phyloP scores from a whole-genome alignment of 2,113 vertebrate genomes.

The Argyrosomus japonicus region DNA sequence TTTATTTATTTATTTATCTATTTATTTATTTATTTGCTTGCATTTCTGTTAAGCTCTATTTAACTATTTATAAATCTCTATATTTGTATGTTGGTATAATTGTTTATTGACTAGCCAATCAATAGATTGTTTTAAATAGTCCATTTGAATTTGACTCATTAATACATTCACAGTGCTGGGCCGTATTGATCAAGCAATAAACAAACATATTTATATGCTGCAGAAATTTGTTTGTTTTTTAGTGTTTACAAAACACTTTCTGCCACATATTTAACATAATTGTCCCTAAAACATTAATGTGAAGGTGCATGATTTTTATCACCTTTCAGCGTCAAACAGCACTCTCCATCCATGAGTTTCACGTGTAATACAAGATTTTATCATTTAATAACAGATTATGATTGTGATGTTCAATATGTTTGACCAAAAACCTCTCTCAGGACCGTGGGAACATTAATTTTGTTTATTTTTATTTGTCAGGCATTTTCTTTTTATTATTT shows the following conservation, averaged over 20 bases:
- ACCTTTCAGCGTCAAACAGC: conserved; percentile 35
- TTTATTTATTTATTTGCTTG: conserved; percentile 56
- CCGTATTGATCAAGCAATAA: conserved; percentile 76
- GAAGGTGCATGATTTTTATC: conserved; percentile 22
- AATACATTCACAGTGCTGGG: conserved; percentile 31
- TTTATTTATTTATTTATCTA: conserved; percentile 56
- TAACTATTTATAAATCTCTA: conserved; percentile 67
- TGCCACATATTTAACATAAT: conserved; percentile 25
- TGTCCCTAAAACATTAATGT: conserved; percentile 15
- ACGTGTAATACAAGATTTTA: conserved; percentile 18
- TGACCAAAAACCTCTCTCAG: conserved; percentile 79
- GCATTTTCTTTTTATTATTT: conserved; percentile 18
- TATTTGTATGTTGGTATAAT: conserved; percentile 53
- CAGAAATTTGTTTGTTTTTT: not conserved
- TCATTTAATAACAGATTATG: conserved; percentile 42
- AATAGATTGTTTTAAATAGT: conserved; percentile 52
- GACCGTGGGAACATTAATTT: conserved; percentile 51
- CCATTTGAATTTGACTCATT: conserved; percentile 38
- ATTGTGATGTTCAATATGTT: conserved; percentile 54
- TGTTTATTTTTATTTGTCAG: conserved; percentile 22
- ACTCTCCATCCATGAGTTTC: conserved; percentile 1
- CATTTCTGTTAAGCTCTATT: conserved; percentile 37
- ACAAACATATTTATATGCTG: conserved; percentile 37
- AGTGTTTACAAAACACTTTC: conserved; percentile 9
- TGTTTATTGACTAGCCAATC: conserved; percentile 55